phyloP scores from a whole-genome alignment of 1,140 invertebrate species.

The Heliconius himera region DNA sequence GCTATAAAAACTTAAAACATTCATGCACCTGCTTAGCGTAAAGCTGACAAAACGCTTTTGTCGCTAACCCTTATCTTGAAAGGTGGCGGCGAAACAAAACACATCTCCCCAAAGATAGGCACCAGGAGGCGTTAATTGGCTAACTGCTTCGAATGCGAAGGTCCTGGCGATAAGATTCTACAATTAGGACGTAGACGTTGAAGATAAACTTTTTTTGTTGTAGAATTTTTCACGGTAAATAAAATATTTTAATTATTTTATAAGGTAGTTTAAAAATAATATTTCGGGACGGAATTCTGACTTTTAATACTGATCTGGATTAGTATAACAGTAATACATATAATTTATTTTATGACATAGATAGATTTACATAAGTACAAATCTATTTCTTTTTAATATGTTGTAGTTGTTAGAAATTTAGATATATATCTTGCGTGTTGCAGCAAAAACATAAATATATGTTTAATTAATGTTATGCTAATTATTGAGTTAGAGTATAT shows the following conservation, averaged over 20 bases:
- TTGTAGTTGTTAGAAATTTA: too few relatives aligned
- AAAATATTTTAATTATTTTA: not conserved
- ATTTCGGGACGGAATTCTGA: too few relatives aligned
- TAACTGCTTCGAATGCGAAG: slow-evolving; percentile 44
- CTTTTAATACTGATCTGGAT: too few relatives aligned
- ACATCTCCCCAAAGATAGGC: slow-evolving; percentile 45
- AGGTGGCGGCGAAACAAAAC: slow-evolving; percentile 55
- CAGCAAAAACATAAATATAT: too few relatives aligned
- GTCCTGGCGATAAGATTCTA: slow-evolving; percentile 31
- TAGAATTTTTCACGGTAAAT: not conserved
- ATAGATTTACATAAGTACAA: too few relatives aligned
- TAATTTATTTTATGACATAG: too few relatives aligned
- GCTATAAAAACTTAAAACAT: slow-evolving; percentile 15
- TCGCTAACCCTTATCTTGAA: slow-evolving; percentile 51
- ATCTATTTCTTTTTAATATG: too few relatives aligned
- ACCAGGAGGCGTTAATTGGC: slow-evolving; percentile 59
- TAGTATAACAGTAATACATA: too few relatives aligned
- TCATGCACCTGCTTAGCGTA: slow-evolving; percentile 54
- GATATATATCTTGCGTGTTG: too few relatives aligned
- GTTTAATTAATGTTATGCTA: too few relatives aligned
- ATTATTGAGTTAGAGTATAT: too few relatives aligned
- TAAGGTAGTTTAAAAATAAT: too few relatives aligned
- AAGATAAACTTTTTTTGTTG: slow-evolving; percentile 9
- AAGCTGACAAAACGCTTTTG: slow-evolving; percentile 52
- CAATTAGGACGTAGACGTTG: slow-evolving; percentile 28